Base-by-base conservation (phyloP, 2,797 vertebrate genomes). In the Austrolebias charrua region DNA sequence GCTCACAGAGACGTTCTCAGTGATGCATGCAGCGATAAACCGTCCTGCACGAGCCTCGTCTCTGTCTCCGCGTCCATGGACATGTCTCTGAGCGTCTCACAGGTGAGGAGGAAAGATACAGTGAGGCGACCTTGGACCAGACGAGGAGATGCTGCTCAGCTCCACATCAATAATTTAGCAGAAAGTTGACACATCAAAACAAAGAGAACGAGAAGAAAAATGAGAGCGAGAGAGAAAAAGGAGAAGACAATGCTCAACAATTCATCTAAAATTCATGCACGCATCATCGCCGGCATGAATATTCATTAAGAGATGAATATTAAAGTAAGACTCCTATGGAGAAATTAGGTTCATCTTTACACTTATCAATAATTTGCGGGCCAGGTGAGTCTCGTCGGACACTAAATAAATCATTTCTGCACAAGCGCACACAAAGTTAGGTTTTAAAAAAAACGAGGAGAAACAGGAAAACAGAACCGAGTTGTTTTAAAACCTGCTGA, bases 401-500 rank as follows among this genome's bases (percentile, higher is more conserved):
- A 35, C 73, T 86, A 68, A 83, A 86, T 87, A 85, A 88, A 82
- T 82, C 75, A 89, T 85, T 50, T 58, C 35, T 29, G 68, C 60
- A 45, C 86, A 5, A 54, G 7, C 65, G 13, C 44, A 57, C 60
- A 65, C 56, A 55, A 92, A 89, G 70, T 82, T 81, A 70, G 89
- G 60, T 86, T n/a, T n/a, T 85, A 55, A 63, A 18, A 52, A 14
- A 63, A 45, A 43, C 49, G 24, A 40, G 49, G 19, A 2, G 18
- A 80, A 75, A 68, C 49, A 7, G 28, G 83, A 90, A 91, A 92
- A 90, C 90, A 90, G 92, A 85, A 93, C 83, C 90, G 91, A 92
- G 90, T 92, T 93, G 19, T 40, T n/a, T 50, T 50, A 0, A 24
- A 45, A 62, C 73, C 61, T 60, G 16, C 50, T 80, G 69, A 13